Conservation (phyloP, 2,797 vertebrate species). For the Bucorvus abyssinicus region DNA sequence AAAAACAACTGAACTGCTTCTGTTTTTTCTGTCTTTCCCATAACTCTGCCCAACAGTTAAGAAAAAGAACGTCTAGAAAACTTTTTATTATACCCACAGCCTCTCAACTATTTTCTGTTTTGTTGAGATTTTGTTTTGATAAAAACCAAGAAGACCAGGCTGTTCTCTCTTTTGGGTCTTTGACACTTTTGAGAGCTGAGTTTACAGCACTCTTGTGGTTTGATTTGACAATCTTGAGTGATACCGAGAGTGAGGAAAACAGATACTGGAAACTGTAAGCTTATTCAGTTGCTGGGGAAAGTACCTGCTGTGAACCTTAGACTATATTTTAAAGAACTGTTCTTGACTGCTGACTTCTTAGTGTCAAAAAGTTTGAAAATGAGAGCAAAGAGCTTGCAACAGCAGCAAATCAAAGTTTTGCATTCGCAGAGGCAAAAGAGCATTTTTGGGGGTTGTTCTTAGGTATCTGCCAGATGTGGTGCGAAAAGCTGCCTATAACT, state of each 20-base stretch:
- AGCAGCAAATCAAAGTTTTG: neutral
- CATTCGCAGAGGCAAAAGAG: neutral
- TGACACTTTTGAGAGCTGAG: neutral
- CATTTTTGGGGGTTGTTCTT: neutral
- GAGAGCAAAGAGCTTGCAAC: neutral
- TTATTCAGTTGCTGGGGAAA: neutral
- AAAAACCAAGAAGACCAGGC: neutral
- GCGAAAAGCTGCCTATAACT: neutral
- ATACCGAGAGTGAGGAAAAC: neutral
- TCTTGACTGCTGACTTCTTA: neutral
- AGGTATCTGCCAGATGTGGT: neutral
- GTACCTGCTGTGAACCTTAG: neutral
- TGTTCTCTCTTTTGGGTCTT: neutral
- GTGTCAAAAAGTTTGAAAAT: neutral
- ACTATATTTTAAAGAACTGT: neutral
- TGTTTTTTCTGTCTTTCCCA: neutral
- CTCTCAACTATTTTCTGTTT: neutral
- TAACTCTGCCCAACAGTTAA: neutral
- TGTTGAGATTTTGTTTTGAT: neutral
- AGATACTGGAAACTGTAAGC: neutral
- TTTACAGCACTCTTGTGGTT: neutral
- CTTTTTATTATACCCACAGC: neutral
- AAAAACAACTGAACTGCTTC: neutral
- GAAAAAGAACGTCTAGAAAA: neutral
- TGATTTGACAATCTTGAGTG: neutral